Conservation (phyloP, 2,113 vertebrate genomes). For the Paramormyrops kingsleyae region DNA sequence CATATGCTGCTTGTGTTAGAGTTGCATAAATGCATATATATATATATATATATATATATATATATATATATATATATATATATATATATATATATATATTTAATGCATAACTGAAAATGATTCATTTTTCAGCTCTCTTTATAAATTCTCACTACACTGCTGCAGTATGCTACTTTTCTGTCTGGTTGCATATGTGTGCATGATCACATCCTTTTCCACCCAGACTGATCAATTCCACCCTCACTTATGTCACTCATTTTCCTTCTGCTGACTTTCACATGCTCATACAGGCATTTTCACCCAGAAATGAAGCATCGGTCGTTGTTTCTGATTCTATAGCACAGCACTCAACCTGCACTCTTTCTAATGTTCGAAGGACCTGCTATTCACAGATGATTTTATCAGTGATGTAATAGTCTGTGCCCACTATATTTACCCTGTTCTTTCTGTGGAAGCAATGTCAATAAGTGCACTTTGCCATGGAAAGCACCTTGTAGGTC, state of each 20-base stretch:
- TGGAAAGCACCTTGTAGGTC: not conserved
- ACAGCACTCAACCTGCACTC: not conserved
- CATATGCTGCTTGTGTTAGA: not conserved
- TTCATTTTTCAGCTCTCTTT: not conserved
- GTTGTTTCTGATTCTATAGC: not conserved
- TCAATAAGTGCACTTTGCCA: not conserved
- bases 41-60: not conserved
- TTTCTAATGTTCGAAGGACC: not conserved
- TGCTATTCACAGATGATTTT: not conserved
- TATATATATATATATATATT: not conserved
- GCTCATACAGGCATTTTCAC: not conserved
- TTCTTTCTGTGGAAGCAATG: not conserved
- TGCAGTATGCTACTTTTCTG: not conserved
- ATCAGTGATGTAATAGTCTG: not conserved
- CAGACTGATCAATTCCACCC: not conserved
- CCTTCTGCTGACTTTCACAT: not conserved
- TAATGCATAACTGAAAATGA: not conserved
- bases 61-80: not conserved
- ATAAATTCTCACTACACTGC: not conserved
- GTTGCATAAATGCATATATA: not conserved
- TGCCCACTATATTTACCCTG: slow-evolving; percentile 1
- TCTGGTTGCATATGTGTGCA: not conserved
- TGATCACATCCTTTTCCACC: not conserved
- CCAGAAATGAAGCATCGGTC: not conserved
- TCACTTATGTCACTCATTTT: too few relatives aligned